These are phyloP conservation scores for Sycobia sp. DNA, from an alignment of 1,140 invertebrate species.

Conservation along the genomic window DNA sequence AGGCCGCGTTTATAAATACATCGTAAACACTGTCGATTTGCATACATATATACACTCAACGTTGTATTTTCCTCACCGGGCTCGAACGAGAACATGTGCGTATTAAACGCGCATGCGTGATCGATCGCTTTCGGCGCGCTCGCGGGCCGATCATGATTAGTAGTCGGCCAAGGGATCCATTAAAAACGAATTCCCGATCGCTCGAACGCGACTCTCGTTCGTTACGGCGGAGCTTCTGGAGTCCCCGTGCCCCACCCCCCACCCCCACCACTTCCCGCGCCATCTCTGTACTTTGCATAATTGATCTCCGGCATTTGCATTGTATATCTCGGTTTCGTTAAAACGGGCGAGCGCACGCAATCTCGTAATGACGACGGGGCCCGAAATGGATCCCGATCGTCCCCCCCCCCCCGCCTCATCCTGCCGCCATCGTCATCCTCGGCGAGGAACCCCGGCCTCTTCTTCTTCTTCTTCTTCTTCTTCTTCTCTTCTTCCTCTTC, in stretches of 20 bases:
- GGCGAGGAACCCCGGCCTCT: no score
- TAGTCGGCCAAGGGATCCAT: slow-evolving; percentile 13
- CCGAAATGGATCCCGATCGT: slow-evolving; percentile 6
- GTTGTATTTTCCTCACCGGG: no score
- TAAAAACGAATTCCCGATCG: no score
- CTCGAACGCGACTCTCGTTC: no score
- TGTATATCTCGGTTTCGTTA: slow-evolving; percentile 26
- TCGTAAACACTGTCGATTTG: no score
- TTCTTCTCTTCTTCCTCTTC: not conserved
- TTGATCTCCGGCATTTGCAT: slow-evolving; percentile 35
- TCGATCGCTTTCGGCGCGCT: slow-evolving; percentile 1
- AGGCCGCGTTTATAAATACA: no score
- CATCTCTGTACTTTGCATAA: slow-evolving; percentile 34
- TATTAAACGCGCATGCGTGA: not conserved
- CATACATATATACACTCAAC: no score
- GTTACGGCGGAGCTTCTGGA: slow-evolving; percentile 20
- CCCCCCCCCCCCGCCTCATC: no score
- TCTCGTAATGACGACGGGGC: slow-evolving; percentile 11
- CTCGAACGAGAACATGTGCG: no score
- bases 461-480: not conserved
- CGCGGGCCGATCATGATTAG: slow-evolving; percentile 23
- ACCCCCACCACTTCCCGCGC: no score
- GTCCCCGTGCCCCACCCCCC: no score
- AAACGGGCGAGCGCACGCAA: slow-evolving; percentile 22
- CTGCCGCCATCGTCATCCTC: no score